Conservation (phyloP, 2,113 vertebrate genomes). For the Gobio gobio region DNA sequence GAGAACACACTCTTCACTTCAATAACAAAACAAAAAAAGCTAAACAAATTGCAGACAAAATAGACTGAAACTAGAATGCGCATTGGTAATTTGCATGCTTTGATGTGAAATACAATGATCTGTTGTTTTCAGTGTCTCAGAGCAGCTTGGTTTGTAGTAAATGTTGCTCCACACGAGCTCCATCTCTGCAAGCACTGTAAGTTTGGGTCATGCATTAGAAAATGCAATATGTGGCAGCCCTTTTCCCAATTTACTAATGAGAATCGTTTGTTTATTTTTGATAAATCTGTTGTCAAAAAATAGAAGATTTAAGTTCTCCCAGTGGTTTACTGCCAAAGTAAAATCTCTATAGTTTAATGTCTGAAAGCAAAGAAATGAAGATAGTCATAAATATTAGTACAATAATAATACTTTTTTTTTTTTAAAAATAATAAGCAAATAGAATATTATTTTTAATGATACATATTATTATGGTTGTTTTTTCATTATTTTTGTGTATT, state of each 20-base stretch:
- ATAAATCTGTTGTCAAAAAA: too few relatives aligned
- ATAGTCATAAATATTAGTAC: background rate
- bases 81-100: background rate
- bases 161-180: background rate
- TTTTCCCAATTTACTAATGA: too few relatives aligned
- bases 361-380: background rate
- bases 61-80: background rate
- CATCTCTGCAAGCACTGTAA: background rate
- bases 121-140: background rate
- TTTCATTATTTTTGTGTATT: too few relatives aligned
- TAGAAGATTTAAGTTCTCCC: background rate
- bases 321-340: background rate
- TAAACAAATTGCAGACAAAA: background rate
- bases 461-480: too few relatives aligned
- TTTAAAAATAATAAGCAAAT: too few relatives aligned
- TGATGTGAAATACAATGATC: background rate
- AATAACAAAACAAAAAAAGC: background rate
- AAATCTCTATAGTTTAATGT: background rate
- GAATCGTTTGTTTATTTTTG: background rate
- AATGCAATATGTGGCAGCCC: background rate
- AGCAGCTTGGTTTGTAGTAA: background rate
- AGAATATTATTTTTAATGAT: too few relatives aligned
- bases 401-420: too few relatives aligned
- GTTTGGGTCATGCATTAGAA: background rate
- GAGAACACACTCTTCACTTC: slow-evolving; percentile 64